Evolutionary conservation across 1,140 invertebrate species (phyloP), one percentile per base, ranked within the genome.

Genomic region (Scaptodrosophila lebanonensis): DNA sequence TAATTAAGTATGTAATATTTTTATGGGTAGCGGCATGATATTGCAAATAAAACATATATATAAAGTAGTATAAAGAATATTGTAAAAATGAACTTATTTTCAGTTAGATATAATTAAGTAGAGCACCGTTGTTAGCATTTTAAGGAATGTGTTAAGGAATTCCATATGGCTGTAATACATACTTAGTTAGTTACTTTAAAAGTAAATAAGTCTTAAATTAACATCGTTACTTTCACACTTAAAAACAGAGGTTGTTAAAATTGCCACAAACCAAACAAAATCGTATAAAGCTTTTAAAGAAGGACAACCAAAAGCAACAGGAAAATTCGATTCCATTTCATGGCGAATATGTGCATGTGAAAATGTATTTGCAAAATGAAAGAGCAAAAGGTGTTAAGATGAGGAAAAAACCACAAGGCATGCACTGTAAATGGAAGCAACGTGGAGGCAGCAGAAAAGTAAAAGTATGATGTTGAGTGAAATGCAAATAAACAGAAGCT

Each of bases 301-400:
- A 44, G 25, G 52, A 47, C n/a, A 15, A 32, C 30, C 33, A 6
- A 33, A 47, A 44, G 15, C 3, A 18, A 35, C 43, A 16, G 6
- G 11, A 36, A 68, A 73, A 77, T 63, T 49, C 56, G 66, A 70
- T 63, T 69, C 44, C 35, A 35, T 76, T 76, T 54, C 29, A 35
- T 64, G 42, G 22, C 30, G 29, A 22, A 17, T 11, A 6, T 51
- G 13, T 40, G 15, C 7, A 7, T 53, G 22, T 59, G 13, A 29
- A 25, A 12, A 17, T 47, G 33, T 43, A 22, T 20, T 35, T 30
- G 22, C 20, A 27, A 43, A 32, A 36, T 49, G 53, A 44, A 39
- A 29, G 52, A 39, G 33, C 65, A 59, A n/a, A 61, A 79, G 56
- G 56, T 82, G 75, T 62, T 57, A 53, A 49, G 36, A 50, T 56